Evolutionary conservation across 2,888 invertebrate genomes (phyloP).

Genomic region (Augochlorella aurata): DNA sequence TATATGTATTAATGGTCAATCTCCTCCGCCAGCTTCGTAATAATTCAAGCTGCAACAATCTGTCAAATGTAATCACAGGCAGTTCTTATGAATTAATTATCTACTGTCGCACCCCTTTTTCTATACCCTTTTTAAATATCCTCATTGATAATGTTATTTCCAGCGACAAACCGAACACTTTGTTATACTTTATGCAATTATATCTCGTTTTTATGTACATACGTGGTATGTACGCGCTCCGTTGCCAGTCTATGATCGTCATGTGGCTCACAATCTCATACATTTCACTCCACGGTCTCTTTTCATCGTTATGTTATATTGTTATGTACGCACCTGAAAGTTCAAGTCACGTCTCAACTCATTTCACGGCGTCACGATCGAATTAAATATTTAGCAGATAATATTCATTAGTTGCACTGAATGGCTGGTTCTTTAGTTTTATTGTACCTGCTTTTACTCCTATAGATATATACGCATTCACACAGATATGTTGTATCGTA

Average conservation of each 20-base stretch:
- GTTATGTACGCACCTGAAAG: constrained; percentile 10
- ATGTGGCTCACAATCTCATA: constrained; percentile 10
- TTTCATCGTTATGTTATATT: background rate
- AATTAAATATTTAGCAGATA: background rate
- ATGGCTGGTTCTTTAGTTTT: background rate
- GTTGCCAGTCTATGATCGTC: background rate
- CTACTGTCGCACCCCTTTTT: background rate
- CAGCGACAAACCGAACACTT: background rate
- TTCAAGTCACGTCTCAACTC: constrained; percentile 22
- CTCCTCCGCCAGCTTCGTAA: background rate
- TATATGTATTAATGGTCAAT: background rate
- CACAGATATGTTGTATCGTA: no score
- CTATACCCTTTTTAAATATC: background rate
- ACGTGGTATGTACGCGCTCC: background rate
- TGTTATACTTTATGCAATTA: background rate
- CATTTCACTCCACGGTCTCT: background rate
- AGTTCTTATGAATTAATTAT: background rate
- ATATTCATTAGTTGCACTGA: background rate
- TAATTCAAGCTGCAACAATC: constrained; percentile 6
- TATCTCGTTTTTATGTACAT: background rate
- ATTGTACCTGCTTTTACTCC: background rate
- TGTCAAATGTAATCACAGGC: constrained; percentile 9
- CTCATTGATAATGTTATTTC: background rate
- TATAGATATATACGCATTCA: background rate
- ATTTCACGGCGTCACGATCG: constrained; percentile 6